A percentile compares a stretch with the other conserved stretches of the same genome.
Conservation (phyloP, 2,888 invertebrate genomes). For the Creontiades dilutus region DNA sequence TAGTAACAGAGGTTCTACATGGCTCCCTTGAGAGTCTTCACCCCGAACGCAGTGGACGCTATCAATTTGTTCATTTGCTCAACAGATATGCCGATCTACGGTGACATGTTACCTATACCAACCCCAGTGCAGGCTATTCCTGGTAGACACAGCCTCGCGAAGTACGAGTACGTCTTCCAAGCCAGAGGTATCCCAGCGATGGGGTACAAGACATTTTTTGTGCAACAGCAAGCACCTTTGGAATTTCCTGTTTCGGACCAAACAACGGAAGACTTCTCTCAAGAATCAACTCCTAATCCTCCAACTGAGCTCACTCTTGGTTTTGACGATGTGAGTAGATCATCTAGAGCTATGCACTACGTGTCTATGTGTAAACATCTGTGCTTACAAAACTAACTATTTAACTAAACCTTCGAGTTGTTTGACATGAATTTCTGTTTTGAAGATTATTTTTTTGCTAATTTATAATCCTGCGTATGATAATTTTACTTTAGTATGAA, state of each 20-base stretch:
- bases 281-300: background rate
- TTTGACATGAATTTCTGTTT: no score
- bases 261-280: background rate
- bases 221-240: constrained; percentile 24
- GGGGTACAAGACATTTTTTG: constrained; percentile 79
- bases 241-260: background rate
- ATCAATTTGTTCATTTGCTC: no score
- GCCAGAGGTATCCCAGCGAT: constrained; percentile 84
- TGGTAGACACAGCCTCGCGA: constrained; percentile 83
- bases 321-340: constrained; percentile 53
- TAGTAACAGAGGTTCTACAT: no score
- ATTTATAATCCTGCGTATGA: no score
- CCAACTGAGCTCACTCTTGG: constrained; percentile 31
- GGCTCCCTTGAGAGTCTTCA: no score
- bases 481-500: no score
- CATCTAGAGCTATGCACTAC: no score
- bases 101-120: constrained; percentile 60
- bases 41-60: no score
- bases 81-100: constrained; percentile 47
- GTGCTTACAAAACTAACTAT: no score
- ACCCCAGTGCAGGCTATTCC: constrained; percentile 81
- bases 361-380: no score
- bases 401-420: no score
- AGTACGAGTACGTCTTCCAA: constrained; percentile 86
- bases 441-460: no score